Base-by-base conservation (phyloP, 2,888 invertebrate genomes). In the Campoplex nolae region DNA sequence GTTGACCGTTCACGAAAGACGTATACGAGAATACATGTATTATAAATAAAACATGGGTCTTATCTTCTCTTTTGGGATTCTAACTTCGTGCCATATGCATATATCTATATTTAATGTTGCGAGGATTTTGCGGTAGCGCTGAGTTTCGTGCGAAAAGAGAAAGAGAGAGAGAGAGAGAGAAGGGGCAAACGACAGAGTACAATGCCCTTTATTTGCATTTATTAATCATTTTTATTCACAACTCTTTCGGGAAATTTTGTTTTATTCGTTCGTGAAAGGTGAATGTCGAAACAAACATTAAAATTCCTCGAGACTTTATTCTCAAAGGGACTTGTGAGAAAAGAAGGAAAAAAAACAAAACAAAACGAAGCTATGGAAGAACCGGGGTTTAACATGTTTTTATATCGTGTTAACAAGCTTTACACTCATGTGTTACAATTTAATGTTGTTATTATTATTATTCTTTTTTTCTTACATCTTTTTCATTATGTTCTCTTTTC, bases 51-150 rank as follows among this genome's bases (percentile, higher is more conserved):
- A 88, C 91, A 87, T 88, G 32, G 81, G 84, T 86, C 90, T 91
- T 92, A 90, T 90, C 90, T 89, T 90, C 92, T 85, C 88, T 91
- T 93, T 92, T 92, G 91, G 91, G 90, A 93, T 93, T 93, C 91
- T 92, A 90, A 85, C 87, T 84, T 87, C 88, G 90, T 87, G 90
- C 92, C 91, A 92, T 91, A 92, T 92, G 88, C 89, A 91, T 89
- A 90, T 92, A 90, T 91, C 91, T 93, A 92, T 92, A 92, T 92
- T 92, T 92, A 91, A 92, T 92, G 86, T 85, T 84, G 80, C 65
- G 83, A 23, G 73, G 56, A 82, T 77, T 75, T 86, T 84, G 84
- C 86, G 87, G 89, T 89, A 16, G 45, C 68, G 28, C 62, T 13
- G 71, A 42, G 70, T 62, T 62, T 45, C 68, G 23, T 23, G 38